Conservation (phyloP, 2,113 vertebrate species). For the Buteo buteo region DNA sequence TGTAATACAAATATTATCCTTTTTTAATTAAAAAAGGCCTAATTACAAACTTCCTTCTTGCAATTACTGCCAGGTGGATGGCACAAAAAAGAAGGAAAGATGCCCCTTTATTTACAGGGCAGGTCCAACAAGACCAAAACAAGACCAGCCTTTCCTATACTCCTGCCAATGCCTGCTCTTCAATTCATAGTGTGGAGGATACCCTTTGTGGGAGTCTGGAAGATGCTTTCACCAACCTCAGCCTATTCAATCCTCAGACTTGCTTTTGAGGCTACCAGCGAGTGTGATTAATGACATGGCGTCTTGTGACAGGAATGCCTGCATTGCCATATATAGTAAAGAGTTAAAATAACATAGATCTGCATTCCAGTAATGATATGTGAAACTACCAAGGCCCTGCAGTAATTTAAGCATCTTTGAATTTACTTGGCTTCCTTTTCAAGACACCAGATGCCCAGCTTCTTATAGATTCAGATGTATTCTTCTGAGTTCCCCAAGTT, state of each 20-base stretch:
- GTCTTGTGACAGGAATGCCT: neutral
- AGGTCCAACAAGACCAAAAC: neutral
- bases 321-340: neutral
- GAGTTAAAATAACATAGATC: neutral
- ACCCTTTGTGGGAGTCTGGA: neutral
- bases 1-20: neutral
- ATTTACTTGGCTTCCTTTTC: neutral
- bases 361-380: fast-evolving
- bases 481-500: neutral
- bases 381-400: neutral
- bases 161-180: neutral
- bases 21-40: neutral
- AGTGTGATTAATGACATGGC: neutral
- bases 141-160: neutral
- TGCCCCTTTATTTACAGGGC: neutral
- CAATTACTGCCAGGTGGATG: neutral
- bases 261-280: neutral
- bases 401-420: neutral
- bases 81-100: neutral
- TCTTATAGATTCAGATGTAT: neutral
- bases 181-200: neutral
- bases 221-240: neutral
- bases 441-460: neutral
- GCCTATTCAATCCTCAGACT: neutral
- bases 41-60: neutral